These are phyloP conservation scores for Drosophila nannoptera DNA, from an alignment of 1,140 invertebrate species.

Conservation along the genomic window DNA sequence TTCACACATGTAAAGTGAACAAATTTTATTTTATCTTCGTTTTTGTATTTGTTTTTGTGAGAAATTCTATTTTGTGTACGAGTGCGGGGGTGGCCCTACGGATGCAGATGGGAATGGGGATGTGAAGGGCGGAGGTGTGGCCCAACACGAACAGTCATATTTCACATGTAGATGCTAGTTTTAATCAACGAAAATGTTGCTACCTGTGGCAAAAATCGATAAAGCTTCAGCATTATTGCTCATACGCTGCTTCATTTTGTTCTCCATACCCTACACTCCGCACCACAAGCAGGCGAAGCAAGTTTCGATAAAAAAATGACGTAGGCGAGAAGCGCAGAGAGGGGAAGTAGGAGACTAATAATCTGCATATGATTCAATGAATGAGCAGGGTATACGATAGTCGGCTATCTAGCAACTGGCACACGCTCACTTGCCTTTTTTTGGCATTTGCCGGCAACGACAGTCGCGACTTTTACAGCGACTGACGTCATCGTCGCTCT, in stretches of 20 bases:
- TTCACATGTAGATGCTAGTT: constrained; percentile 53
- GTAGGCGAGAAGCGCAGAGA: too few relatives aligned
- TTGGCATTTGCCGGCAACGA: constrained; percentile 57
- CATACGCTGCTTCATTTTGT: constrained; percentile 2
- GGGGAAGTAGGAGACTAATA: too few relatives aligned
- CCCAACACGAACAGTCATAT: constrained; percentile 5
- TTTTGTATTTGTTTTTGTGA: too few relatives aligned
- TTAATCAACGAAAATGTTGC: constrained; percentile 25
- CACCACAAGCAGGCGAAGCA: neutral
- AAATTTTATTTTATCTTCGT: too few relatives aligned
- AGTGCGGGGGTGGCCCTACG: too few relatives aligned
- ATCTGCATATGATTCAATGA: too few relatives aligned
- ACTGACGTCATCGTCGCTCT: constrained; percentile 60
- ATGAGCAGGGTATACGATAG: neutral
- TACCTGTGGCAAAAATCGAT: constrained; percentile 59
- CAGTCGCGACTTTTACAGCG: constrained; percentile 39
- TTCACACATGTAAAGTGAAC: too few relatives aligned
- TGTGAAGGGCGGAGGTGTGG: neutral
- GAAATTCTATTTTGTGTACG: too few relatives aligned
- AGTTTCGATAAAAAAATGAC: too few relatives aligned
- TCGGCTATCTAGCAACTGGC: neutral
- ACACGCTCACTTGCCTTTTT: constrained; percentile 23
- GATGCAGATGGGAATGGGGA: constrained; percentile 16
- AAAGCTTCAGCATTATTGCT: constrained; percentile 27
- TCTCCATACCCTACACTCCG: neutral